phyloP scores from a whole-genome alignment of 2,113 vertebrate species.

The Heptranchias perlo region DNA sequence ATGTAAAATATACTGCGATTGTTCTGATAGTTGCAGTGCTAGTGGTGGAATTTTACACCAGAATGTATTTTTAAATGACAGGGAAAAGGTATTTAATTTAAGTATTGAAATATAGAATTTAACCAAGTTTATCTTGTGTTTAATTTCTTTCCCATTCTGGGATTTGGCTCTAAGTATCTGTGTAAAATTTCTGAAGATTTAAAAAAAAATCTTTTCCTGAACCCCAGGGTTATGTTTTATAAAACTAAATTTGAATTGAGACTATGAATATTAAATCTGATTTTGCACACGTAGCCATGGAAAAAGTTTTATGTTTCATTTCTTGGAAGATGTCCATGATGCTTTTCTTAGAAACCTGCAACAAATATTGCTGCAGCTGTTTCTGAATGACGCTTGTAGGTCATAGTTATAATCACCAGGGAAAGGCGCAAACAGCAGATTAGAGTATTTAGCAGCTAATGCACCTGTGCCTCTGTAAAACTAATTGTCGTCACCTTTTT shows the following conservation, averaged over 20 bases:
- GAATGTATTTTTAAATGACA: not conserved
- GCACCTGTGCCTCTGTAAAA: not conserved
- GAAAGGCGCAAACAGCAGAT: constrained; percentile 12
- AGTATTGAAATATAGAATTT: not conserved
- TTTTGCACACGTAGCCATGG: not conserved
- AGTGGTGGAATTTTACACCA: not conserved
- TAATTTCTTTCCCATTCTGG: not conserved
- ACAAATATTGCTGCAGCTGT: constrained; percentile 24
- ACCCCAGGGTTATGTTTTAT: not conserved
- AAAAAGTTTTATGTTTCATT: constrained; percentile 7
- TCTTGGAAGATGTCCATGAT: constrained; percentile 17
- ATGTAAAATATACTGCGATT: not conserved
- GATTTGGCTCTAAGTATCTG: not conserved
- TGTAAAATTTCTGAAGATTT: not conserved
- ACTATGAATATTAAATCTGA: not conserved
- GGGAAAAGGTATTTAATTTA: not conserved
- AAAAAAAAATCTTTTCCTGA: not conserved
- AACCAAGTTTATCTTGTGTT: not conserved
- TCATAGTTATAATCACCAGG: not conserved
- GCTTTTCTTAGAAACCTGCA: constrained; percentile 24
- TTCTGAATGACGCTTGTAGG: not conserved
- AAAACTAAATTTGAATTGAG: not conserved
- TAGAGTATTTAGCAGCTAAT: not conserved
- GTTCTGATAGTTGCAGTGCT: not conserved
- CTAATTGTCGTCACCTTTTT: not conserved